Evolutionary conservation across 2,113 vertebrate species (phyloP).

Genomic region (Tragulus kanchil): DNA sequence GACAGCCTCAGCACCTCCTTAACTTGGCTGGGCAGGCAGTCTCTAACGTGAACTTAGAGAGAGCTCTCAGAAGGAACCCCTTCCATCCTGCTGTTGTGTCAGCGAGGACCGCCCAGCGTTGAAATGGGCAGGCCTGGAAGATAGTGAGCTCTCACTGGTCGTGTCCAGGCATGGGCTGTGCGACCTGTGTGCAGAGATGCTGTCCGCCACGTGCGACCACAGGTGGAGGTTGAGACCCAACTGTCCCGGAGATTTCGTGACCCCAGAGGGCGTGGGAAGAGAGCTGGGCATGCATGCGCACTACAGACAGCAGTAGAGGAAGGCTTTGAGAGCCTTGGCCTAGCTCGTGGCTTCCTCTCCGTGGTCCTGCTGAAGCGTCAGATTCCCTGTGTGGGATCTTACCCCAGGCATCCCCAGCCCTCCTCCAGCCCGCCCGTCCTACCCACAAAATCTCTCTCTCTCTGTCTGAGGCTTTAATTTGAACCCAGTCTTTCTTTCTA

Average conservation of each 20-base stretch:
- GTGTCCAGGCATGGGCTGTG: not conserved
- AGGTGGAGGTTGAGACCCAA: not conserved
- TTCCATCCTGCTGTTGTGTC: not conserved
- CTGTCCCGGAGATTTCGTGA: not conserved
- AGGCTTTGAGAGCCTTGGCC: not conserved
- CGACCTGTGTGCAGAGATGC: not conserved
- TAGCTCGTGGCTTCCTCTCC: not conserved
- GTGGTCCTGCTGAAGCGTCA: not conserved
- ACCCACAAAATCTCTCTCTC: not conserved
- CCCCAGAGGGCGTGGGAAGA: not conserved
- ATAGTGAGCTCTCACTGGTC: not conserved
- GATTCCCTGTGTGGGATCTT: not conserved
- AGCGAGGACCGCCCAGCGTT: not conserved
- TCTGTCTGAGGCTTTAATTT: not conserved
- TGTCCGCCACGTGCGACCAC: not conserved
- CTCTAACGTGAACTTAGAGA: not conserved
- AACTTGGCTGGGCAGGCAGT: not conserved
- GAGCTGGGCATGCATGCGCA: not conserved
- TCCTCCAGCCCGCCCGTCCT: not conserved
- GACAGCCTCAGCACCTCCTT: not conserved
- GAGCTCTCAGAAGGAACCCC: not conserved
- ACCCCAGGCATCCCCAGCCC: not conserved
- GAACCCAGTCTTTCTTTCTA: not conserved
- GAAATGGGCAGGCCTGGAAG: not conserved
- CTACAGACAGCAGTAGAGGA: not conserved